Evolutionary conservation across 2,113 vertebrate species (phyloP).

Genomic region (Prionailurus bengalensis): DNA sequence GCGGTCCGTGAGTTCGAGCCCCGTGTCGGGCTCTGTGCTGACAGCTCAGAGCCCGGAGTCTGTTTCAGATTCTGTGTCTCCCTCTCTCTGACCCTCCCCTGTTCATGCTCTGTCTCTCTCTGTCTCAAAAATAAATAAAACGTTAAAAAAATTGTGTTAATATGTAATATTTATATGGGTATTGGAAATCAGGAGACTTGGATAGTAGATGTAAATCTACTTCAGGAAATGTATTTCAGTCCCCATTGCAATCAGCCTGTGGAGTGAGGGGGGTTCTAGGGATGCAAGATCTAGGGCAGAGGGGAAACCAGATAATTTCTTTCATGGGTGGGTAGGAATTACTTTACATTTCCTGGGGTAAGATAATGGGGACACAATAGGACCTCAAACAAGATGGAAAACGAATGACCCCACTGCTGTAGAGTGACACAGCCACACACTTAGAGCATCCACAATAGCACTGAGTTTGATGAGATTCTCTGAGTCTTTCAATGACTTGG

Average conservation of each 20-base stretch:
- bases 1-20: too few relatives aligned
- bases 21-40: too few relatives aligned
- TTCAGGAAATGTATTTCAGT: not conserved
- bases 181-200: not conserved
- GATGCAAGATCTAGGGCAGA: not conserved
- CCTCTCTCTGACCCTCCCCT: too few relatives aligned
- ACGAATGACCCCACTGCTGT: not conserved
- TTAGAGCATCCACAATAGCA: not conserved
- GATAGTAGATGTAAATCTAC: not conserved
- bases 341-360: not conserved
- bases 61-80: too few relatives aligned
- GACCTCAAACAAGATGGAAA: not conserved
- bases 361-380: not conserved
- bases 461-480: not conserved
- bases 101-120: too few relatives aligned
- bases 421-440: not conserved
- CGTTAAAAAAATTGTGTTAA: too few relatives aligned
- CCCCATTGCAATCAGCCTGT: not conserved
- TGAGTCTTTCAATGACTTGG: not conserved
- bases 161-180: not conserved
- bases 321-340: not conserved
- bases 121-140: too few relatives aligned
- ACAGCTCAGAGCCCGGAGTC: too few relatives aligned
- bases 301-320: not conserved
- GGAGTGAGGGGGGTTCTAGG: not conserved